Evolutionary conservation across 2,113 vertebrate species (phyloP).

Genomic region (Hemichromis elongatus): DNA sequence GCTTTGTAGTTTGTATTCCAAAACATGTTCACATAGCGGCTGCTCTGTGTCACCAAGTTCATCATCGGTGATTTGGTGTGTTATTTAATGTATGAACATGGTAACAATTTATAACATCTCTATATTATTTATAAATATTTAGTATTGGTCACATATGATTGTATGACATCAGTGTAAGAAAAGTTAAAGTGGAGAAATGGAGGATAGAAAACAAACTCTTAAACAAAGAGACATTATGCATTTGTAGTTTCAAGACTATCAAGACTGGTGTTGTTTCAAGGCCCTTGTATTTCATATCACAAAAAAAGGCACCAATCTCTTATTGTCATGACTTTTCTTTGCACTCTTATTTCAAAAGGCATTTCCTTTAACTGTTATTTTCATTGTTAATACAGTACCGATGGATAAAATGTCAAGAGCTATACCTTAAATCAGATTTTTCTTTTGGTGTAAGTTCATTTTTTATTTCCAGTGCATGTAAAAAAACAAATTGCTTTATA

Average conservation of each 20-base stretch:
- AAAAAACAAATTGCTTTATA: not conserved
- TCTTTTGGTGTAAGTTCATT: not conserved
- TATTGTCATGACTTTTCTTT: not conserved
- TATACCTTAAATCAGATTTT: not conserved
- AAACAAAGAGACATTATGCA: not conserved
- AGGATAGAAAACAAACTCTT: not conserved
- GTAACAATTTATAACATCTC: not conserved
- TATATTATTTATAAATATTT: not conserved
- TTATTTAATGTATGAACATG: not conserved
- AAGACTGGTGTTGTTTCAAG: not conserved
- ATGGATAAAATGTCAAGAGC: not conserved
- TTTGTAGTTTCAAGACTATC: not conserved
- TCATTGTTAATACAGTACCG: not conserved
- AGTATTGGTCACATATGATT: not conserved
- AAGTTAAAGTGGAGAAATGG: not conserved
- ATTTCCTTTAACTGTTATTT: not conserved
- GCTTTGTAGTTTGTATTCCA: not conserved
- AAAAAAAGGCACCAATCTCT: not conserved
- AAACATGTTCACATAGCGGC: not conserved
- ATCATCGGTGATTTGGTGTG: not conserved
- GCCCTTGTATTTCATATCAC: not conserved
- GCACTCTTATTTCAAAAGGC: not conserved
- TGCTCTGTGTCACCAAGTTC: not conserved
- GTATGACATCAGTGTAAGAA: not conserved
- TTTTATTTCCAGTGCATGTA: not conserved